A percentile compares a stretch with the other conserved stretches of the same genome.
Conservation (phyloP, 2,113 vertebrate genomes). For the Cyanistes caeruleus region DNA sequence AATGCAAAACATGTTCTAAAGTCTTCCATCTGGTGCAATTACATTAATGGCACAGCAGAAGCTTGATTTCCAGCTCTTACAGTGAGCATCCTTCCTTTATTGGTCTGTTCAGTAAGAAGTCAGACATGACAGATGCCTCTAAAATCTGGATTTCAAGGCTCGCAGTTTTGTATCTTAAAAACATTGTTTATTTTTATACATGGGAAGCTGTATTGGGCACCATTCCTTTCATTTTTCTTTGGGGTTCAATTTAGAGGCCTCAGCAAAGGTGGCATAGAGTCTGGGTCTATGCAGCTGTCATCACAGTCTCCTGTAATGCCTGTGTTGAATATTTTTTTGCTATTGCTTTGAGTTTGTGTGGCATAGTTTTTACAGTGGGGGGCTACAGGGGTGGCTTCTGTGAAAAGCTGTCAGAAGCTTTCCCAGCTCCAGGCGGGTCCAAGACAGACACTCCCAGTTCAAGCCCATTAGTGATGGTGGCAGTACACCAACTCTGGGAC, state of each 20-base stretch:
- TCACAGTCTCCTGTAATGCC: background rate
- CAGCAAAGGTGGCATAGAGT: background rate
- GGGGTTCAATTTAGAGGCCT: background rate
- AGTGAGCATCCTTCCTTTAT: background rate
- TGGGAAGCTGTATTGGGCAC: background rate
- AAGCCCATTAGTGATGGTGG: fast-evolving
- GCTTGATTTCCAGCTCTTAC: background rate
- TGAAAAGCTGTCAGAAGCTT: background rate
- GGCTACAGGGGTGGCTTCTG: background rate
- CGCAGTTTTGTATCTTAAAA: background rate
- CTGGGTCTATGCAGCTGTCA: background rate
- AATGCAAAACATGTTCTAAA: background rate
- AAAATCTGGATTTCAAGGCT: background rate
- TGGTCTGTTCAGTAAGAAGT: background rate
- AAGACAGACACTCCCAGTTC: fast-evolving
- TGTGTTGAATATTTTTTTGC: background rate
- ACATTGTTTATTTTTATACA: background rate
- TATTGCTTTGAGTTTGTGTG: background rate
- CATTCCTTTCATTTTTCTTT: background rate
- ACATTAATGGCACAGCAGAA: background rate
- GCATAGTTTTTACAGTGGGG: background rate
- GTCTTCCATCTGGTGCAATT: background rate
- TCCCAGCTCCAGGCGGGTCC: fast-evolving
- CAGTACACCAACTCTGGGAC: fast-evolving
- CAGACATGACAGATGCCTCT: background rate